These are phyloP conservation scores for Eumacrocentrus americanus DNA, from an alignment of 2,888 invertebrate genomes.

Conservation along the genomic window DNA sequence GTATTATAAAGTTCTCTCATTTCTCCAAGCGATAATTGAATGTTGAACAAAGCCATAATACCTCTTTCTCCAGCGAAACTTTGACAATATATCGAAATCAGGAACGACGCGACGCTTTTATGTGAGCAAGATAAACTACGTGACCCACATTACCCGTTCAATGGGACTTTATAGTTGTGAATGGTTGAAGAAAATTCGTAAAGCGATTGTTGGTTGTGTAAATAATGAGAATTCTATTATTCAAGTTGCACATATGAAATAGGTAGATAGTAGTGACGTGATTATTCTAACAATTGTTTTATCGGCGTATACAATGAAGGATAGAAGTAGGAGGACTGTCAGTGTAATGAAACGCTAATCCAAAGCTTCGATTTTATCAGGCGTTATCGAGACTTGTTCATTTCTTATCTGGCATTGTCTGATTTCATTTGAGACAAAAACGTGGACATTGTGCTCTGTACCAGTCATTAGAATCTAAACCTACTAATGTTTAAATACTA, in stretches of 20 bases:
- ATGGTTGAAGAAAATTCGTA: background rate
- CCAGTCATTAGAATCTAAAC: background rate
- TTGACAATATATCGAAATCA: conserved; percentile 16
- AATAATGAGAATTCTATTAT: background rate
- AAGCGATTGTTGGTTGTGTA: background rate
- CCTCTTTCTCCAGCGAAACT: conserved; percentile 11
- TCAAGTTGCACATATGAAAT: too few relatives aligned
- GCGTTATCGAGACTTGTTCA: background rate
- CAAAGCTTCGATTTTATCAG: too few relatives aligned
- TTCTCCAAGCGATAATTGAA: background rate
- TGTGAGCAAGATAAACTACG: conserved; percentile 31
- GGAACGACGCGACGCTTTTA: conserved; percentile 29
- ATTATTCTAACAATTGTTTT: background rate
- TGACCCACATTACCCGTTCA: conserved; percentile 34
- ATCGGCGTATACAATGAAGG: too few relatives aligned
- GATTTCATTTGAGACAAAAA: background rate
- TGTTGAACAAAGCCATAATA: background rate
- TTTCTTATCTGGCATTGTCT: background rate
- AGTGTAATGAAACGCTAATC: background rate
- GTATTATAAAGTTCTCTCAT: background rate
- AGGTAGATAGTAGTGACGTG: too few relatives aligned
- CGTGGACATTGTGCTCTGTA: background rate
- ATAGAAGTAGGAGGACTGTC: too few relatives aligned
- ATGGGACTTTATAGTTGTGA: background rate
- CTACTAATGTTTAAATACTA: background rate